Percentiles rank a stretch among this genome's conserved stretches.
Evolutionary conservation across 2,797 vertebrate species (phyloP).

Genomic region (Semotilus atromaculatus): DNA sequence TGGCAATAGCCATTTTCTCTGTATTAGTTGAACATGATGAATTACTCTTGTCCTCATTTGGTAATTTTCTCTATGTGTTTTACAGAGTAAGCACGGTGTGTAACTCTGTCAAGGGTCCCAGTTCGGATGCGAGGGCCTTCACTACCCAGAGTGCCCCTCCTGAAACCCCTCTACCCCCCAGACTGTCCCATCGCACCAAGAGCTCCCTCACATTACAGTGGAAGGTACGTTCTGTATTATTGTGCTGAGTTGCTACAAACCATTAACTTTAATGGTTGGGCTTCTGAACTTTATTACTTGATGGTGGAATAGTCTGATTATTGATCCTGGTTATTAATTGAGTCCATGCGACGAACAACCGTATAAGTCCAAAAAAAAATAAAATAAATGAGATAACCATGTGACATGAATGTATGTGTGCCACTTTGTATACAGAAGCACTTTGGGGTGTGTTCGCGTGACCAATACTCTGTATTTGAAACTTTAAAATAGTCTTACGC

Average conservation of each 20-base stretch:
- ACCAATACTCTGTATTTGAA: too few relatives aligned
- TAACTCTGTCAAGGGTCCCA: conserved; percentile 82
- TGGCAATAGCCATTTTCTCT: background rate
- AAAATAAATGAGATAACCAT: too few relatives aligned
- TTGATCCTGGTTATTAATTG: background rate
- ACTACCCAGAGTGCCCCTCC: conserved; percentile 86
- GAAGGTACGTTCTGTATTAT: conserved; percentile 76
- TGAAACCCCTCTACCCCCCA: conserved; percentile 84
- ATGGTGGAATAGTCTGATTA: background rate
- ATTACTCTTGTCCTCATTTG: background rate
- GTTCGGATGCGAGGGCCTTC: conserved; percentile 84
- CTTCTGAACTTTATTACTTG: background rate
- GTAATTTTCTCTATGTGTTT: conserved; percentile 39
- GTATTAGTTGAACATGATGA: background rate
- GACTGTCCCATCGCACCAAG: conserved; percentile 84
- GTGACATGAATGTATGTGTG: too few relatives aligned
- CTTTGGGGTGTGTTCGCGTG: too few relatives aligned
- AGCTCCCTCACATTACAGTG: conserved; percentile 87
- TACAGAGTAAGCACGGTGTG: conserved; percentile 82
- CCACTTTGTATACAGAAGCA: too few relatives aligned
- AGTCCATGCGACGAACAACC: too few relatives aligned
- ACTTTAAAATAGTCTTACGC: too few relatives aligned
- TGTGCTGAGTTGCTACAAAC: background rate
- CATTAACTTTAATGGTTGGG: background rate
- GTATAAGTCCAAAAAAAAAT: too few relatives aligned